Evolutionary conservation across 2,888 invertebrate species (phyloP).

Genomic region (Metallyticus violacea): DNA sequence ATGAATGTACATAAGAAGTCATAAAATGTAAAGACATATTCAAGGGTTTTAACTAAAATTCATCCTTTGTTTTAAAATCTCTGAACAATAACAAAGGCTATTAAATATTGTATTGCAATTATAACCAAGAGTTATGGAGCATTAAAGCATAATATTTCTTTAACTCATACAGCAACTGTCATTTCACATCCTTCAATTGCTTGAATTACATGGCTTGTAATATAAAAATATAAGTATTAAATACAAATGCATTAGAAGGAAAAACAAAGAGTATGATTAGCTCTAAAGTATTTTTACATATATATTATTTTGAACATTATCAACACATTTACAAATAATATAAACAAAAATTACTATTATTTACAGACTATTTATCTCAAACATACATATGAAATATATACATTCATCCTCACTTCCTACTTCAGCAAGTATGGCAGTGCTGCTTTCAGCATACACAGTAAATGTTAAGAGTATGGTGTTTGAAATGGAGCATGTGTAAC

Average conservation of each 20-base stretch:
- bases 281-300: neutral
- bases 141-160: no score
- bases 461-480: no score
- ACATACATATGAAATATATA: neutral
- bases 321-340: neutral
- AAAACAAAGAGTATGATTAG: neutral
- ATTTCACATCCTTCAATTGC: no score
- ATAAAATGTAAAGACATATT: no score
- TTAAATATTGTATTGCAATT: no score
- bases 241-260: neutral
- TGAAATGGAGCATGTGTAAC: no score
- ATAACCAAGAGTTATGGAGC: no score
- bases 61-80: no score
- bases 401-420: neutral
- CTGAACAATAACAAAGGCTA: no score
- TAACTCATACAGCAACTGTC: no score
- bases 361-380: neutral
- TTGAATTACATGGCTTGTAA: neutral
- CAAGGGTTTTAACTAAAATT: no score
- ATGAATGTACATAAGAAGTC: no score
- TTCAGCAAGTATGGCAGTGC: neutral
- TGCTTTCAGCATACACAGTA: neutral
- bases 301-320: neutral
- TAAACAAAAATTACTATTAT: neutral
- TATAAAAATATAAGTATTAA: neutral